A percentile compares a stretch with the other conserved stretches of the same genome.
These are phyloP conservation scores for Puma concolor DNA, from an alignment of 2,113 vertebrate species.

Conservation along the genomic window DNA sequence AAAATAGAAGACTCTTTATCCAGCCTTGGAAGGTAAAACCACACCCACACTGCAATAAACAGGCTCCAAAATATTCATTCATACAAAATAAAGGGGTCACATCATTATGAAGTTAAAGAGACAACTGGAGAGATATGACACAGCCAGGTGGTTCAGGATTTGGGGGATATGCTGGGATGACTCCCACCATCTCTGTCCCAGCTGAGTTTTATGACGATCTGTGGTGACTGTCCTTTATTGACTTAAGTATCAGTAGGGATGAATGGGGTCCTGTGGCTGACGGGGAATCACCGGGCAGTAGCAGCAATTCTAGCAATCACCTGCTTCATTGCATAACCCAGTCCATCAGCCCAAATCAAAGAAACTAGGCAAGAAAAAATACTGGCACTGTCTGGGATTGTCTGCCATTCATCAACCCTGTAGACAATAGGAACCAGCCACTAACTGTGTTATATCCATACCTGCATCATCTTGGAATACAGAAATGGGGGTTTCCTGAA, in stretches of 20 bases:
- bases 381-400: neutral
- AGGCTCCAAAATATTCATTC: constrained; percentile 8
- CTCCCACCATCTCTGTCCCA: neutral
- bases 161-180: neutral
- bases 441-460: neutral
- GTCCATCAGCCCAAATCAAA: neutral
- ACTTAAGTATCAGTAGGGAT: neutral
- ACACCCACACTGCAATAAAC: neutral
- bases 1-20: constrained; percentile 38
- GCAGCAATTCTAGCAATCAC: neutral
- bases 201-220: neutral
- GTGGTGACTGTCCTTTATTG: neutral
- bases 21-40: constrained; percentile 28
- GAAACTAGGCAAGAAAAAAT: neutral
- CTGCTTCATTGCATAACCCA: neutral
- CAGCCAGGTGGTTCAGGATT: neutral
- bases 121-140: neutral
- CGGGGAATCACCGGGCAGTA: neutral
- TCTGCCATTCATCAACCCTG: neutral
- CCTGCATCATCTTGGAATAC: neutral
- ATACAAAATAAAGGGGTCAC: neutral
- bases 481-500: neutral
- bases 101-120: constrained; percentile 9
- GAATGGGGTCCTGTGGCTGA: neutral
- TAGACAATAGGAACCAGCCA: neutral